phyloP scores from a whole-genome alignment of 2,888 invertebrate species.

The Limnephilus rhombicus region DNA sequence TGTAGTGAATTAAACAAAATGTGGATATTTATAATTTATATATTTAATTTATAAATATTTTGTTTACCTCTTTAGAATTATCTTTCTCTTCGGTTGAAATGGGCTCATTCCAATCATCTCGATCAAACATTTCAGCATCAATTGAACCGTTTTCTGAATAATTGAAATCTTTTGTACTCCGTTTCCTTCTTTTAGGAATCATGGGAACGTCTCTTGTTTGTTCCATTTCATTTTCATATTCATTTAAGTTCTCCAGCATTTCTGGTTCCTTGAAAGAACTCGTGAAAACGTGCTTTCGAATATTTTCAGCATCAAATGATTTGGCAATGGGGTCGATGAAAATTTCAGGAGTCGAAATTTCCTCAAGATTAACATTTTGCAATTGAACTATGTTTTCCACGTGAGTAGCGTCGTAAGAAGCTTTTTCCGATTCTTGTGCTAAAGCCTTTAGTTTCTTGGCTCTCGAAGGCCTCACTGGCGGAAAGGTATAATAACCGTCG shows the following conservation, averaged over 20 bases:
- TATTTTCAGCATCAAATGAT: constrained; percentile 70
- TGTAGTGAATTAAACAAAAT: too few relatives aligned
- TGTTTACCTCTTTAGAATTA: constrained; percentile 60
- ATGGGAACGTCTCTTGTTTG: constrained; percentile 69
- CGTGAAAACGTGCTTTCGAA: constrained; percentile 68
- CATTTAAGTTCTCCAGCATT: constrained; percentile 63
- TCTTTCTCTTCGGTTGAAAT: constrained; percentile 51
- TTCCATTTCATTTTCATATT: constrained; percentile 67
- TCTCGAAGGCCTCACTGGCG: constrained; percentile 78
- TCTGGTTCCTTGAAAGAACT: constrained; percentile 64
- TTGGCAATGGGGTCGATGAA: constrained; percentile 63
- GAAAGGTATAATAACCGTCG: constrained; percentile 77
- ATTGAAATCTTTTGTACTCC: constrained; percentile 68
- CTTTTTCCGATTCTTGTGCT: constrained; percentile 67
- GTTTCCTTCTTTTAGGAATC: constrained; percentile 72
- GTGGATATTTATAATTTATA: too few relatives aligned
- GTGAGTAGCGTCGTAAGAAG: constrained; percentile 38
- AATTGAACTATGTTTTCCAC: constrained; percentile 30
- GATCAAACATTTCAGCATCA: constrained; percentile 71
- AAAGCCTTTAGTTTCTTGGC: constrained; percentile 76
- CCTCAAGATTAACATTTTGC: constrained; percentile 52
- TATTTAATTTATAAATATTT: neutral
- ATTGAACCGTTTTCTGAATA: constrained; percentile 72
- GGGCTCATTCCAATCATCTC: constrained; percentile 59
- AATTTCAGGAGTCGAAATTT: constrained; percentile 67